Evolutionary conservation across 2,797 vertebrate species (phyloP), one percentile per base, ranked within the genome.

Genomic region (Novumbra hubbsi): DNA sequence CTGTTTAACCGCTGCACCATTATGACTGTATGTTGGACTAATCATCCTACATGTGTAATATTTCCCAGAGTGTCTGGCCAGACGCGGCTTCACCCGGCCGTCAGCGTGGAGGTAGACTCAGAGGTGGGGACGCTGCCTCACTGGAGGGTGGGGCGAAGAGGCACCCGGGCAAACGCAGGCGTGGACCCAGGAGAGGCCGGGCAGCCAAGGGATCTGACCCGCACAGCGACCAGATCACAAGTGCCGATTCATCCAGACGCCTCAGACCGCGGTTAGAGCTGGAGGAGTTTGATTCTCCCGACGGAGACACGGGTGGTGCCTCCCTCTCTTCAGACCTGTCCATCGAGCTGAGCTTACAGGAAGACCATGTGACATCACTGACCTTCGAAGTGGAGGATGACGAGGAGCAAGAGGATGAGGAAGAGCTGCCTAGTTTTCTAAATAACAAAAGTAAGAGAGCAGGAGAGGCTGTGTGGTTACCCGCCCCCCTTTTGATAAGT

Each of bases 371-470:
- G 15, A 87, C 86, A 0, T 60, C 83, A 45, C 75, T 91, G 32
- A 8, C 81, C 68, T 24, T 78, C 60, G 57, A 78, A 67, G 85
- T 88, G 16, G 86, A 92, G 45, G 83, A 87, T 48, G 82, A 86
- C n/a, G 89, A 87, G 64, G 89, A 87, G 65, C 78, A 85, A 1
- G 94, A 96, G 0, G 93, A 94, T 0, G 94, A 95, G 0, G 93
- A 97, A 0, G 94, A 96, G 41, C 92, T 98, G 5, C 96, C 96
- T 0, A 94, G 93, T 7, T 84, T 96, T 77, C 80, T 95, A 32
- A 90, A 91, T 16, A 93, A 94, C 89, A 90, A 92, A 92, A 77
- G 84, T 81, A 45, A 90, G 80, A 17, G 2, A 28, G 28, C 5
- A 14, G 3, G 27, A 15, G 62, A 11, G 27, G 8, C 50, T 30